Conservation (phyloP, 2,888 invertebrate genomes). For the Stenchaetothrips biformis region DNA sequence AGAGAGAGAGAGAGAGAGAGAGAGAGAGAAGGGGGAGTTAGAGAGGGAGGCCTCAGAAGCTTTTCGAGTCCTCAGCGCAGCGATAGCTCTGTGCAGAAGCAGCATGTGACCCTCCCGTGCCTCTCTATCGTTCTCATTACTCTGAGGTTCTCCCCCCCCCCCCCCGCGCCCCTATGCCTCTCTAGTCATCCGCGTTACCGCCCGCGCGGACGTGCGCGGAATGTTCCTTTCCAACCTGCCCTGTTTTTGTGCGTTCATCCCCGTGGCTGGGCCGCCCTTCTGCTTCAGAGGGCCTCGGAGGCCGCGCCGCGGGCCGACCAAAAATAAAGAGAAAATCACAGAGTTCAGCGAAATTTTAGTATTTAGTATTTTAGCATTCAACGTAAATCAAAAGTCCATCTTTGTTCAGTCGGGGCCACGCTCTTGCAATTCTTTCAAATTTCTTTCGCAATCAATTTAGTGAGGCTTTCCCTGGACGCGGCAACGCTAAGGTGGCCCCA, state of each 20-base stretch:
- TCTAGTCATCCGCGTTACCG: neutral
- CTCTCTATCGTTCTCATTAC: neutral
- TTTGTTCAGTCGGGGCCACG: no score
- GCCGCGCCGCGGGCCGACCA: neutral
- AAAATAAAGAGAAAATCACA: neutral
- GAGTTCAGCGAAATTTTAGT: no score
- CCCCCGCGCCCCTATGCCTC: neutral
- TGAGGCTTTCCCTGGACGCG: no score
- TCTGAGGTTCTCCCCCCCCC: neutral
- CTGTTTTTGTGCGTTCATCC: neutral
- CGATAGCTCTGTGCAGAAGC: no score
- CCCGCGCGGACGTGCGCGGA: constrained; percentile 12
- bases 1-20: no score
- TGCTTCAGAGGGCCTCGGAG: neutral
- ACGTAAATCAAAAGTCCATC: no score
- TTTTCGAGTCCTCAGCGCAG: no score
- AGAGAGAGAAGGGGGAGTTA: no score
- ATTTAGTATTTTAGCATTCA: no score
- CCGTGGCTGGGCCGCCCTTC: neutral
- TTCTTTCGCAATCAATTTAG: no score
- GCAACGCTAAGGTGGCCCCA: no score
- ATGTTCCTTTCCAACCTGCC: constrained; percentile 14
- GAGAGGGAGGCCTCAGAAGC: no score
- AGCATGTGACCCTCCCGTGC: neutral
- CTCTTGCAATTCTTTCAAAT: neutral